Evolutionary conservation across 2,888 invertebrate genomes (phyloP), one percentile per base, ranked within the genome.

Genomic region (Orthosia cruda): DNA sequence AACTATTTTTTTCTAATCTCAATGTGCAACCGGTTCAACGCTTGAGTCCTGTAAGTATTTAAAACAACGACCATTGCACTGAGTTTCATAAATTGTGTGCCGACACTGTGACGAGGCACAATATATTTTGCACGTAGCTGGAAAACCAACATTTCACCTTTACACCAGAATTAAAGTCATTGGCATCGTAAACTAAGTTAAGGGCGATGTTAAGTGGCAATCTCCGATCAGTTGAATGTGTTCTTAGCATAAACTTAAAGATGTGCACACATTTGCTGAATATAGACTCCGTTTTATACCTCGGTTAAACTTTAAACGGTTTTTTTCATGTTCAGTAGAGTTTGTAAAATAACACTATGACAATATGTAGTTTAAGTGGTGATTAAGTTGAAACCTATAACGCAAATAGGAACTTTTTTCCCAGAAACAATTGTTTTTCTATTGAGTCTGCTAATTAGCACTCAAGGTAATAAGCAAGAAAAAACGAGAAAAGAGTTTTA

Each of bases 221-320:
- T 84, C 59, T 59, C 58, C 64, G 73, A 89, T 89, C 78, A 80
- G 72, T 73, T 79, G 82, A 86, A 78, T 63, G 66, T 86, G 81
- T 85, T 74, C 79, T 80, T 72, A 71, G 80, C 81, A 86, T 86
- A 84, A 87, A 90, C 87, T 83, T 83, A 80, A 86, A 84, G 85
- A 79, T 80, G 72, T 77, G 49, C 52, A 45, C 55, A 54, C 87
- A 90, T 89, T 90, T 89, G 85, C 85, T 85, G 87, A 88, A 89
- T 89, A 89, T 89, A 89, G 87, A 89, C 88, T 88, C 75, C 74
- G 71, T 54, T 50, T 16, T 20, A 32, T 58, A 40, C 5, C 15
- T 12, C 23, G n/a, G 23, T 54, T 52, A 71, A 59, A 52, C 16
- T 20, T 47, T 57, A 9, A 20, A 9, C 4, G 15, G 18, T n/a